Conservation (phyloP, 2,797 vertebrate genomes). For the Fringilla coelebs region DNA sequence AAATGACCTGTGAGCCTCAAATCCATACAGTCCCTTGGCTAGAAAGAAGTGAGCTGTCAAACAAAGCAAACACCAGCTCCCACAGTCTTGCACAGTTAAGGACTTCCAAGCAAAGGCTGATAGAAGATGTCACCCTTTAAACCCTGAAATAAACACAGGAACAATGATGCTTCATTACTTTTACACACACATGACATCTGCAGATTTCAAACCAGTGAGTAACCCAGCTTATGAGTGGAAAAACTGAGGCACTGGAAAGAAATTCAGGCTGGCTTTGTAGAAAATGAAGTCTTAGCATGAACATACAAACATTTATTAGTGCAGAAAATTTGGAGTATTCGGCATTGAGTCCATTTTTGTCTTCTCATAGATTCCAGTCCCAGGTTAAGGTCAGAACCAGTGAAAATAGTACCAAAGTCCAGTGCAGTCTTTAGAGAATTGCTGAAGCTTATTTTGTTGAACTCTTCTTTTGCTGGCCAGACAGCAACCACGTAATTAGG, state of each 20-base stretch:
- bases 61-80: neutral
- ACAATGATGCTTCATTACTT: neutral
- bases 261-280: neutral
- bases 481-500: conserved; percentile 37
- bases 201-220: neutral
- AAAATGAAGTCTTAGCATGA: neutral
- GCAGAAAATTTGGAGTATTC: neutral
- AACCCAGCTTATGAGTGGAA: neutral
- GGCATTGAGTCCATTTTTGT: neutral
- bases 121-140: neutral
- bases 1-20: neutral
- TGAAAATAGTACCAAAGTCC: conserved; percentile 38
- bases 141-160: neutral
- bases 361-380: conserved; percentile 9
- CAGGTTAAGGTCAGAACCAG: conserved; percentile 20
- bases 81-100: neutral
- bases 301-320: neutral
- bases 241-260: neutral
- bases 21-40: neutral
- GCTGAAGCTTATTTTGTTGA: conserved; percentile 32
- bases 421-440: conserved; percentile 20
- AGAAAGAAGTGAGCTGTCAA: neutral
- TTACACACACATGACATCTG: neutral
- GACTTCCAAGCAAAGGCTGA: neutral
- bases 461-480: conserved; percentile 25